Percentiles rank a stretch among this genome's conserved stretches.
Evolutionary conservation across 2,113 vertebrate genomes (phyloP).

Genomic region (Vombatus ursinus): DNA sequence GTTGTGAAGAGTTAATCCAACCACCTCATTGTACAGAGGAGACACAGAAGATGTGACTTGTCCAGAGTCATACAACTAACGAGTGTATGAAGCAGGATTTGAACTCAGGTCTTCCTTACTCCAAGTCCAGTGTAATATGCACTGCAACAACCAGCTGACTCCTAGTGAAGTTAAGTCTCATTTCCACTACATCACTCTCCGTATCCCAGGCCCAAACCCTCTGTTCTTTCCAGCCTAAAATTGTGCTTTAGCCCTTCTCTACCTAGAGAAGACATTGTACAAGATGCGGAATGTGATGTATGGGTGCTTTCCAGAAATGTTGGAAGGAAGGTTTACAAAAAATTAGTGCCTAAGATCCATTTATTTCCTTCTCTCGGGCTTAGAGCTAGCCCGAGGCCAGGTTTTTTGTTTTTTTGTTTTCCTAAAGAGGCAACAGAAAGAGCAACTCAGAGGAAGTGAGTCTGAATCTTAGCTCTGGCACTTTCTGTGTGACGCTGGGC

Average conservation of each 20-base stretch:
- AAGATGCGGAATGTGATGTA: no score
- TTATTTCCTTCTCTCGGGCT: background rate
- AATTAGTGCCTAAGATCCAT: background rate
- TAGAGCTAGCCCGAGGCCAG: background rate
- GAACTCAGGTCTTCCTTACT: background rate
- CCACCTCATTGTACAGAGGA: background rate
- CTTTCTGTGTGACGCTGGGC: background rate
- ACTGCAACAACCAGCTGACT: background rate
- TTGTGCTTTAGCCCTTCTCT: background rate
- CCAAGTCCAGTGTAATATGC: background rate
- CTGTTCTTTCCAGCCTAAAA: slow-evolving; percentile 10
- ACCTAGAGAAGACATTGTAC: no score
- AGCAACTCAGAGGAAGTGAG: background rate
- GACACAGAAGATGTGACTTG: background rate
- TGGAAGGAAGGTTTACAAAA: no score
- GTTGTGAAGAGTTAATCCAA: background rate
- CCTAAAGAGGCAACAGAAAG: background rate
- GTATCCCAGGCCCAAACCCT: background rate
- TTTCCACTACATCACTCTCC: background rate
- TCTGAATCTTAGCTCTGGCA: background rate
- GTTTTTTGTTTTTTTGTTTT: background rate
- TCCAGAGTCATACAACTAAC: background rate
- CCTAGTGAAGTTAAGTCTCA: background rate
- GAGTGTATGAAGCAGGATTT: background rate
- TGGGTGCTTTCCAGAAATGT: no score